Base-by-base conservation (phyloP, 2,888 invertebrate species). In the Stenolophus ochropezus region DNA sequence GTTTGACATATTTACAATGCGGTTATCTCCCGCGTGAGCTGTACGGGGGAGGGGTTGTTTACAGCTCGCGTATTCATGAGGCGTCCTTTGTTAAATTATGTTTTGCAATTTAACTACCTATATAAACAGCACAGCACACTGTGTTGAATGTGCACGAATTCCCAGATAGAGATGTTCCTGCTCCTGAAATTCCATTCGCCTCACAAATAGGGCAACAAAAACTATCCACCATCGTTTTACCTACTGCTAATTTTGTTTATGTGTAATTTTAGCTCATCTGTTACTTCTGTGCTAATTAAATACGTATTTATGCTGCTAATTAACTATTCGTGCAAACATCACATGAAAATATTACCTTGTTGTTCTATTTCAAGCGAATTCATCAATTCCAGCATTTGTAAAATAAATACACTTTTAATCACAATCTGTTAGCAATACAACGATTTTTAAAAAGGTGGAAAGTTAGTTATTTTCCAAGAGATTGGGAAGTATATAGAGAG, bases 41-140 rank as follows among this genome's bases (percentile, higher is more conserved):
- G 47, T 2, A 18, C 4, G 33, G 4, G 69, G 27, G 18, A 16
- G 49, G 49, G 73, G 42, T 75, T 25, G 76, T 76, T 76, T 76
- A 76, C 58, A 76, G 49, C 76, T 76, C 6, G 49, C 42, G 76
- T 76, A 76, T 76, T 76, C 76, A 76, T 76, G 76, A 56, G 58
- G 58, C 53, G 20, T 25, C 76, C 76, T 76, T 76, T 76, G 76
- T 76, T 56, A 53, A 76, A 76, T 76, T 76, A 76, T 76, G 76
- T 76, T 76, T 73, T 73, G 73, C 73, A 73, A 47, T 73, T 73
- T 73, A 73, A 73, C 73, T 73, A 73, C 73, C 49, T 73, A 73
- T 73, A 73, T 73, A 73, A 73, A 73, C 73, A 73, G 33, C 5
- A 16, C 65, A 69, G 25, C 5, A 25, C 23, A 61, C 23, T 8